These are phyloP conservation scores for Myanophis thanlyinensis DNA, from an alignment of 2,113 vertebrate genomes.

Conservation along the genomic window DNA sequence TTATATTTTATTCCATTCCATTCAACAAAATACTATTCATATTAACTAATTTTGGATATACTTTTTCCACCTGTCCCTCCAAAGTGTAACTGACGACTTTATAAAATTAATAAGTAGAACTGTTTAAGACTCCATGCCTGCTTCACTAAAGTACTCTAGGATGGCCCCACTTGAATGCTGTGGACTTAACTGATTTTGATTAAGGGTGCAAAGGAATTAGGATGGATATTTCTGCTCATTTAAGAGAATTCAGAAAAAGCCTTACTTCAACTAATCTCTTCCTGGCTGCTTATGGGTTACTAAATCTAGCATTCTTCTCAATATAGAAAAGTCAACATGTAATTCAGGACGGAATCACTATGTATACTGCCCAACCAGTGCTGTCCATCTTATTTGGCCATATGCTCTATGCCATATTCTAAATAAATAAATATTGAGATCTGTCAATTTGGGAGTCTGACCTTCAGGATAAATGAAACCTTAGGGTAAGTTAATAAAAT, in stretches of 20 bases:
- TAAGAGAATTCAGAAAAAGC: neutral
- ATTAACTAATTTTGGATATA: neutral
- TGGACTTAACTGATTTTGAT: neutral
- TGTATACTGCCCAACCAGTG: neutral
- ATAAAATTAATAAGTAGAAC: slow-evolving; percentile 2
- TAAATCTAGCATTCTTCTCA: neutral
- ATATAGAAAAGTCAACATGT: neutral
- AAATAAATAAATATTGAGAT: neutral
- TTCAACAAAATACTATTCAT: neutral
- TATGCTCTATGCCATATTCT: neutral
- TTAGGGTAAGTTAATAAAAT: neutral
- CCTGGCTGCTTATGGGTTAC: neutral
- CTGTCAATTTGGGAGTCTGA: neutral
- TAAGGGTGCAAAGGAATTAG: neutral
- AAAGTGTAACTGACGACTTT: neutral
- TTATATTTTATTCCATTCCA: too few relatives aligned
- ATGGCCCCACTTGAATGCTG: neutral
- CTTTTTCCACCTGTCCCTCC: neutral
- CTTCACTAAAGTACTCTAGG: neutral
- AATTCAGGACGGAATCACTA: neutral
- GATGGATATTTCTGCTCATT: neutral
- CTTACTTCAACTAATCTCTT: neutral
- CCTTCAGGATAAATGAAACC: neutral
- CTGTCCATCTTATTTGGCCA: neutral
- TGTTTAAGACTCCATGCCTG: neutral